Evolutionary conservation across 2,888 invertebrate species (phyloP), one percentile per base, ranked within the genome.

Genomic region (Coecobrya sp.): DNA sequence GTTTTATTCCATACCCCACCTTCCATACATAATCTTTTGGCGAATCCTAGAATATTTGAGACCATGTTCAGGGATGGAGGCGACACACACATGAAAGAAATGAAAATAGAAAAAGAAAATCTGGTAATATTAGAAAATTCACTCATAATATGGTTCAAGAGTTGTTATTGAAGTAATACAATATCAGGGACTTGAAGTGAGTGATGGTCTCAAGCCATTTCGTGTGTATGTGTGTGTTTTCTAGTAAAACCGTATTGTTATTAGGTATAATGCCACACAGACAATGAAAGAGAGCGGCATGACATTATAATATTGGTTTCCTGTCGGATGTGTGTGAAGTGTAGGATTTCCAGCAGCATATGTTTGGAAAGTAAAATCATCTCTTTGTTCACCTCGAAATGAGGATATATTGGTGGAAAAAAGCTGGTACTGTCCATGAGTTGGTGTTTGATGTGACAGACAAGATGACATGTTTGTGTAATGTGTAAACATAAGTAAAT

Each of bases 1-100:
- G 98, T 97, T 95, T 97, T 97, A 95, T 97, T 97, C 99, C 99
- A 99, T 7, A 97, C 97, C n/a, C 98, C 98, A 95, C 98, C 97
- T 94, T 96, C 95, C 94, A 96, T 96, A 95, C 99, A 99, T 95
- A 96, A 96, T 86, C 98, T 97, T 8, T 97, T 97, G 27, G 98
- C 99, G 95, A 98, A 98, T 95, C 98, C 99, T 98, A 52, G 8
- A 55, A 87, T 42, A 19, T 68, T 36, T 4, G 0, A 22, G 0
- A 16, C 30, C 68, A 68, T 1, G 27, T 10, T 1, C 25, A 68
- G 16, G 3, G 30, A 36, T n/a, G 68, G n/a, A 30, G 36, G 11
- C 10, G 42, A 36, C 36, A n/a, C n/a, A n/a, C n/a, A n/a, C n/a
- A 73, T 42, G 42, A 1, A 42, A 36, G 25, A 52, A 55, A 73